Evolutionary conservation across 2,113 vertebrate genomes (phyloP).

Genomic region (Ochotona princeps): DNA sequence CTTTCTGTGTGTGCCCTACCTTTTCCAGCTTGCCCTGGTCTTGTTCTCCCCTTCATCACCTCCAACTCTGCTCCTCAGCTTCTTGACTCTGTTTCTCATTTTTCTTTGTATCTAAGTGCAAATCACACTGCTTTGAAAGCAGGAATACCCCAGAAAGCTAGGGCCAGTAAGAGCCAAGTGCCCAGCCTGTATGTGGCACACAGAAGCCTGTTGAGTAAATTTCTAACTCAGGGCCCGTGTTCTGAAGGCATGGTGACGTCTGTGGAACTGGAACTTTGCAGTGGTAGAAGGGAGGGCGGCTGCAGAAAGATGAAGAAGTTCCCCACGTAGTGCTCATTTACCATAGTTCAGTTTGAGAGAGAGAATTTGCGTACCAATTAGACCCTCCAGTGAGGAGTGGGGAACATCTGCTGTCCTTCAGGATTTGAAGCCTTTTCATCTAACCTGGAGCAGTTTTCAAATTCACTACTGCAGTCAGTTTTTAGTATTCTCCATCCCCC

Average conservation of each 20-base stretch:
- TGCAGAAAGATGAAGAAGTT: not conserved
- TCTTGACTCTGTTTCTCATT: not conserved
- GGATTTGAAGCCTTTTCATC: constrained; percentile 7
- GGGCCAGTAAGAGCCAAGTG: not conserved
- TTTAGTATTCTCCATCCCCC: constrained; percentile 61
- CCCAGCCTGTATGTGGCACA: not conserved
- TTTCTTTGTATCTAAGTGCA: not conserved
- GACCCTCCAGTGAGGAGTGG: not conserved
- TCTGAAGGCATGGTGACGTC: not conserved
- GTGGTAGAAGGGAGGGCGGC: not conserved
- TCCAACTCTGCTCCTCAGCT: not conserved
- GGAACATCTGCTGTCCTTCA: no score
- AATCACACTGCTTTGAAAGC: not conserved
- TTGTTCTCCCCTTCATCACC: not conserved
- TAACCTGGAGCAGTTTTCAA: constrained; percentile 60
- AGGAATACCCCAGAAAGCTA: not conserved
- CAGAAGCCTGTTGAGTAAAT: not conserved
- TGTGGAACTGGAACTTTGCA: not conserved
- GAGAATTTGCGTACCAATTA: constrained; percentile 19
- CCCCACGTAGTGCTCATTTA: not conserved
- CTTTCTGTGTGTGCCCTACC: not conserved
- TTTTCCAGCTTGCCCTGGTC: not conserved
- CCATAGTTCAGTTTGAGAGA: not conserved
- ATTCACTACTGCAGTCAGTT: constrained; percentile 73
- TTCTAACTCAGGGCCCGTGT: not conserved